Evolutionary conservation across 35 echinoderm and acorn worm species (phyloP).

Genomic region (Apostichopus japonicus): DNA sequence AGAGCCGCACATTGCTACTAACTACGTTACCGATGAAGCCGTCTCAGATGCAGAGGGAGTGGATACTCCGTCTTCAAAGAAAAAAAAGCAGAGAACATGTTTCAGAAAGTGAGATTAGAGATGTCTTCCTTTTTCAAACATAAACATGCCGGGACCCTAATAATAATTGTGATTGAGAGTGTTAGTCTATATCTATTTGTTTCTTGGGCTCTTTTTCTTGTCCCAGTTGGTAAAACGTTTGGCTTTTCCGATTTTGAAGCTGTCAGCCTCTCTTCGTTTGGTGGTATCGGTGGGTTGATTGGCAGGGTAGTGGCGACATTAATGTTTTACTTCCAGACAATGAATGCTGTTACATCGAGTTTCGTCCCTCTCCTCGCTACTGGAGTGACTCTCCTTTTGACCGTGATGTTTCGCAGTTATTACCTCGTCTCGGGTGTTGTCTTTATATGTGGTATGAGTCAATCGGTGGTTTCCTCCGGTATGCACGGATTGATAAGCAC

Average conservation of each 20-base stretch:
- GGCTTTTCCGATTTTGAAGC: not conserved
- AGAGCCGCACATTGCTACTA: not conserved
- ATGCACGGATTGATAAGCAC: not conserved
- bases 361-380: not conserved
- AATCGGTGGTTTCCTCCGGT: not conserved
- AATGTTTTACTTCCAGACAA: not conserved
- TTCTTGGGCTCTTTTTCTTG: conserved; percentile 20
- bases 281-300: not conserved
- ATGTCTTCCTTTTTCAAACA: not conserved
- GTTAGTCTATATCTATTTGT: not conserved
- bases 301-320: not conserved
- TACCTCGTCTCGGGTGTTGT: not conserved
- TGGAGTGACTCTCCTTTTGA: not conserved
- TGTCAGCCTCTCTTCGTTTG: not conserved
- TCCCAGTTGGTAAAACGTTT: not conserved
- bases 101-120: not conserved
- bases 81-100: not conserved
- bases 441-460: not conserved
- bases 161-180: not conserved
- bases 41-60: not conserved
- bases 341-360: not conserved
- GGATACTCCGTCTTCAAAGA: not conserved
- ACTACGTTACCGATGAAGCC: not conserved
- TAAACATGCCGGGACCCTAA: not conserved
- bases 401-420: not conserved